A percentile compares a stretch with the other conserved stretches of the same genome.
phyloP scores from a whole-genome alignment of 1,140 invertebrate genomes.

The Artemia franciscana region DNA sequence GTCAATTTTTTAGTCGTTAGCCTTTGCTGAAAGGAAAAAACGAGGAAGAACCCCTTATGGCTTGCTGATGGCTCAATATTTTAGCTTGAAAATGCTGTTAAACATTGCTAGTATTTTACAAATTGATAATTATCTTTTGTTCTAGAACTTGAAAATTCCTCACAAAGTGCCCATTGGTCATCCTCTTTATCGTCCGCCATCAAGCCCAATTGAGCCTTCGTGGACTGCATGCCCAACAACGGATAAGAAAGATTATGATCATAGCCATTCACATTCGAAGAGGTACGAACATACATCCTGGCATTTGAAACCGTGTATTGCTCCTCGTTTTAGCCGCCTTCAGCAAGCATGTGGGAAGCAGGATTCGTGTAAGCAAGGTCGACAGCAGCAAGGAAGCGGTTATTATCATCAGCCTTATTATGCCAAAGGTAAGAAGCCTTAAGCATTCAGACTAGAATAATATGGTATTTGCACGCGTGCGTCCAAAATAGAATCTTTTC shows the following conservation, averaged over 20 bases:
- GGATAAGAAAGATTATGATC: background rate
- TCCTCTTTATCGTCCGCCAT: background rate
- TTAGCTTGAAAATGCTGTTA: no score
- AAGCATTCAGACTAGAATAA: no score
- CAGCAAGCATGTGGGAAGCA: background rate
- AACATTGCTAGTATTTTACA: no score
- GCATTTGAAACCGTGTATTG: background rate
- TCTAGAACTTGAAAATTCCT: background rate
- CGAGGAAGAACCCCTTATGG: no score
- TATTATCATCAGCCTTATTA: background rate
- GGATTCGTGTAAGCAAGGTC: background rate
- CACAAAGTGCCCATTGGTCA: background rate
- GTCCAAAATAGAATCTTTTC: no score
- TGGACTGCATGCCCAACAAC: background rate
- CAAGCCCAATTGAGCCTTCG: background rate
- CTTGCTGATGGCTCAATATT: no score
- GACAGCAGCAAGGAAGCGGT: background rate
- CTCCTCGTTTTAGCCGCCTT: background rate
- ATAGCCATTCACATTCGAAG: background rate
- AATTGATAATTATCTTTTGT: no score
- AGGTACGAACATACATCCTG: background rate
- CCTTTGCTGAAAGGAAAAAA: no score
- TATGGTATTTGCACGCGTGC: no score
- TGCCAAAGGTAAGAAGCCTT: background rate
- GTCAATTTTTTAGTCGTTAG: no score